Evolutionary conservation across 2,888 invertebrate species (phyloP).

Genomic region (Pseudococcus jackbeardsleyi): DNA sequence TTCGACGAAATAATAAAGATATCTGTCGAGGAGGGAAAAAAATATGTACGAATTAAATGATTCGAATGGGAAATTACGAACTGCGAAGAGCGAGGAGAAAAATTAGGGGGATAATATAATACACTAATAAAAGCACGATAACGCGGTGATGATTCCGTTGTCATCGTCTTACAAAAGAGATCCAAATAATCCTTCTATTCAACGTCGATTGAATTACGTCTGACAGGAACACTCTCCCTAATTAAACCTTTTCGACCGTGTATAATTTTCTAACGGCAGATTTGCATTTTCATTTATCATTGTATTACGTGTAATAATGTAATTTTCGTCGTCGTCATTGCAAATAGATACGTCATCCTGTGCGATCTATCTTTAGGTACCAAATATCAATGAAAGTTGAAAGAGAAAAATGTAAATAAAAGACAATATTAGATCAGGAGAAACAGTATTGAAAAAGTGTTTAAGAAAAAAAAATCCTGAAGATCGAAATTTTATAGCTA

Average conservation of each 20-base stretch:
- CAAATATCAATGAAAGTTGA: no score
- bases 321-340: background rate
- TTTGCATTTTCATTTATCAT: conserved; percentile 35
- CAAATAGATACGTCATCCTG: no score
- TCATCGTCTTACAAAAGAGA: conserved; percentile 53
- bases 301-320: background rate
- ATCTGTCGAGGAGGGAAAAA: background rate
- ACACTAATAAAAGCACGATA: conserved; percentile 60
- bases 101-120: conserved; percentile 42
- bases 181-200: conserved; percentile 60
- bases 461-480: no score
- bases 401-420: no score
- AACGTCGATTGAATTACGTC: conserved; percentile 53
- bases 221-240: conserved; percentile 63
- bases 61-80: background rate
- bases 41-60: background rate
- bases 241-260: conserved; percentile 56
- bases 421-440: no score
- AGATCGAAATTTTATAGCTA: no score
- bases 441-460: no score
- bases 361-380: no score
- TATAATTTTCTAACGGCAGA: conserved; percentile 29
- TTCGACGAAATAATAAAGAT: background rate
- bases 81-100: background rate
- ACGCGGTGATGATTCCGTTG: conserved; percentile 58